These are phyloP conservation scores for Pocillopora damicornis DNA, from an alignment of 64 coral and sea anemone species.

Conservation along the genomic window DNA sequence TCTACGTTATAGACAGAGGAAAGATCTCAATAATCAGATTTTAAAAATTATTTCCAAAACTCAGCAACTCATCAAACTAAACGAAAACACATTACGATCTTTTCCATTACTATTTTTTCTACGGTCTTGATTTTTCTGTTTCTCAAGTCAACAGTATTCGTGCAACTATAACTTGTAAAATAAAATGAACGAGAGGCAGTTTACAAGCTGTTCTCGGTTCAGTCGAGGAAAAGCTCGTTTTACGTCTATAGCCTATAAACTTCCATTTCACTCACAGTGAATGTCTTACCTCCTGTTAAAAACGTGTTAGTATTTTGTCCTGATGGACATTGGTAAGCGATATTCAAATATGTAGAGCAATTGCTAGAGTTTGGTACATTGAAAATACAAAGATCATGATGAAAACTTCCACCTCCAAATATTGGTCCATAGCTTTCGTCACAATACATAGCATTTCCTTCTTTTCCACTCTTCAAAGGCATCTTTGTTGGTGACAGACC, in stretches of 20 bases:
- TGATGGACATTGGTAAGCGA: background rate
- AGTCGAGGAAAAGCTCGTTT: background rate
- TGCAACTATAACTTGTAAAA: too few species aligned
- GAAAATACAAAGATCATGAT: background rate
- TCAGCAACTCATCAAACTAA: too few species aligned
- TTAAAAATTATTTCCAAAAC: too few species aligned
- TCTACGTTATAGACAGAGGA: too few species aligned
- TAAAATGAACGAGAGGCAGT: too few species aligned
- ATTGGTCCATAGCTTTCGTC: background rate
- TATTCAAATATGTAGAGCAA: background rate
- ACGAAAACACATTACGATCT: too few species aligned
- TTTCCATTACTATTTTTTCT: too few species aligned
- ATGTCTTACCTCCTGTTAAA: background rate
- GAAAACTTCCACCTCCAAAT: background rate
- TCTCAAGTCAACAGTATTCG: too few species aligned
- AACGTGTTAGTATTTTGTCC: background rate
- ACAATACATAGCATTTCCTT: background rate
- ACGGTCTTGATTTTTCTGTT: too few species aligned
- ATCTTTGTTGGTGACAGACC: background rate
- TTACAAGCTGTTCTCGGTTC: background rate
- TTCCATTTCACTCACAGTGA: background rate
- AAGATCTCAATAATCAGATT: too few species aligned
- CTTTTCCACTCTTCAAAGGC: background rate
- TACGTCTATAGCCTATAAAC: background rate
- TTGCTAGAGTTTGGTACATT: background rate